A percentile compares a stretch with the other conserved stretches of the same genome.
These are phyloP conservation scores for Tonatia bakeri DNA, from an alignment of 2,113 vertebrate genomes.

Conservation along the genomic window DNA sequence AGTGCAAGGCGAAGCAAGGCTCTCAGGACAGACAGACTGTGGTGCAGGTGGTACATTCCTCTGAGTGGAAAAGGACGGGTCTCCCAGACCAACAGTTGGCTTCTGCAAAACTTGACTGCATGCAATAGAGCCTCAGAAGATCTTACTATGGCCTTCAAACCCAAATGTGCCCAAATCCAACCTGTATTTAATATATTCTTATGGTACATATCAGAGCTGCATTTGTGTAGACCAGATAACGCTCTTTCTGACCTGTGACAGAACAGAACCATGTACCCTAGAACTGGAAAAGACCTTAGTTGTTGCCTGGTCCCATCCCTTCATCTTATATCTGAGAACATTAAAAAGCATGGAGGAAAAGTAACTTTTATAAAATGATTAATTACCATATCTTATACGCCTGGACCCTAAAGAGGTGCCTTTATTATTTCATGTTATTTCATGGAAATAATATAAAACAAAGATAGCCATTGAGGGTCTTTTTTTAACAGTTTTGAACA, in stretches of 20 bases:
- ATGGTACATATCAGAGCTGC: background rate
- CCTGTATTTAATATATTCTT: background rate
- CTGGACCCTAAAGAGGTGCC: background rate
- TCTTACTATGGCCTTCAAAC: background rate
- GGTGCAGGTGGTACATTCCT: background rate
- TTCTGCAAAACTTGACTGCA: background rate
- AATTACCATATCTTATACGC: background rate
- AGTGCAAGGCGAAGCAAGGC: background rate
- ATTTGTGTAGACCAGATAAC: background rate
- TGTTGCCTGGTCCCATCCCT: background rate
- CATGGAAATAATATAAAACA: background rate
- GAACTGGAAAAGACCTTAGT: background rate
- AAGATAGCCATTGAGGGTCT: background rate
- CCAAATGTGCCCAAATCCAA: background rate
- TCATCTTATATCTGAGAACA: background rate
- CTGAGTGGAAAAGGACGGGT: background rate
- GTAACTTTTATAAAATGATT: background rate
- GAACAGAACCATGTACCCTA: background rate
- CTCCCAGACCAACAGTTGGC: background rate
- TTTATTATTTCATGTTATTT: constrained; percentile 9
- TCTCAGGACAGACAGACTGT: background rate
- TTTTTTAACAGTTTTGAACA: background rate
- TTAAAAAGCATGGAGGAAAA: constrained; percentile 12
- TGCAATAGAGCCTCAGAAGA: background rate
- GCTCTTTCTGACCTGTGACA: background rate